Conservation (phyloP, 2,888 invertebrate genomes). For the Drosophila fulvimacula region DNA sequence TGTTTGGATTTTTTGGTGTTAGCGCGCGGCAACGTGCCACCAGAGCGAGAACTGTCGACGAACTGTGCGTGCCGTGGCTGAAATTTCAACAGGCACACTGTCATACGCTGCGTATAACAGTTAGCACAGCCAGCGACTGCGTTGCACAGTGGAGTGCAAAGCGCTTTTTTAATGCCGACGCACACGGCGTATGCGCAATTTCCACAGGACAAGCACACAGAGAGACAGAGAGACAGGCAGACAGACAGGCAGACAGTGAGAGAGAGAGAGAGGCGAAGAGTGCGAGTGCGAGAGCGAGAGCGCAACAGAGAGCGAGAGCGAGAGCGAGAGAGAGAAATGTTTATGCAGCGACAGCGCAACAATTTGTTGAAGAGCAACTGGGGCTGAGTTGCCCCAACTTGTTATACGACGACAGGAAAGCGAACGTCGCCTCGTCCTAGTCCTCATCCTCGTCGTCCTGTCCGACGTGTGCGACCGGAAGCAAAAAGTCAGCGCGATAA, state of each 20-base stretch:
- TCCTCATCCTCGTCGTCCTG: conserved; percentile 36
- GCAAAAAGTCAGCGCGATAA: conserved; percentile 77
- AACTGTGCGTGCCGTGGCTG: conserved; percentile 66
- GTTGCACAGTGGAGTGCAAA: conserved; percentile 65
- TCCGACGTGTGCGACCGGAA: conserved; percentile 67
- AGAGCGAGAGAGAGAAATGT: conserved; percentile 32
- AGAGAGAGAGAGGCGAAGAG: background rate
- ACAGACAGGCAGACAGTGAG: too few relatives aligned
- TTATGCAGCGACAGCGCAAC: conserved; percentile 72
- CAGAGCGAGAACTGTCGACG: conserved; percentile 70
- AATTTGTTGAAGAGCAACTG: conserved; percentile 72
- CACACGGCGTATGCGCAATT: conserved; percentile 77
- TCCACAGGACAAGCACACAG: conserved; percentile 2
- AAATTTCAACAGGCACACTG: conserved; percentile 65
- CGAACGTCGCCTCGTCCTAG: conserved; percentile 15
- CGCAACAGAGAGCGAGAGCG: background rate
- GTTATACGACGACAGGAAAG: conserved; percentile 48
- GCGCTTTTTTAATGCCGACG: conserved; percentile 28
- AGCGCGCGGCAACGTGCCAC: conserved; percentile 59
- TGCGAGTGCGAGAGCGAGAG: background rate
- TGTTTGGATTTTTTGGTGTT: conserved; percentile 4
- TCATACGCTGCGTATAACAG: conserved; percentile 58
- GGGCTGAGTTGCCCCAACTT: conserved; percentile 29
- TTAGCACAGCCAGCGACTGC: background rate
- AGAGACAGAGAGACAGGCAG: conserved; percentile 7